Conservation (phyloP, 1,140 invertebrate genomes). For the Bactericera cockerelli region DNA sequence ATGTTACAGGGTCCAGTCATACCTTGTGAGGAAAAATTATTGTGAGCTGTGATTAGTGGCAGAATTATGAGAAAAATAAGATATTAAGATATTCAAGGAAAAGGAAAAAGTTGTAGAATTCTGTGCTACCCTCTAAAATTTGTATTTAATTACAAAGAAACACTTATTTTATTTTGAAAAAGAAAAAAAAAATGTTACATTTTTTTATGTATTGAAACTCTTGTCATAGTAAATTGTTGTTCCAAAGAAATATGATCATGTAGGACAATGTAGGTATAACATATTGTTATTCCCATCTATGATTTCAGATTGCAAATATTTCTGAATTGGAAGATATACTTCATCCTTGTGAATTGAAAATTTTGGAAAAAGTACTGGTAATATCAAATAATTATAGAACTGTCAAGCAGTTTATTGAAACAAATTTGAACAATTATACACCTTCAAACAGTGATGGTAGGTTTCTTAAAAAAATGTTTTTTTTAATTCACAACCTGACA, state of each 20-base stretch:
- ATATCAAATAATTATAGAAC: background rate
- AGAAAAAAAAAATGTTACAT: no score
- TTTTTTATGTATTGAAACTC: no score
- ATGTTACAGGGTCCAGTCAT: no score
- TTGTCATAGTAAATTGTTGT: no score
- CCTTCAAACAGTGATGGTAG: no score
- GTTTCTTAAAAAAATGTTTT: background rate
- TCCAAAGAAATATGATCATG: no score
- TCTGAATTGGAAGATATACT: conserved; percentile 5
- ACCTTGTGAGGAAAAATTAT: no score
- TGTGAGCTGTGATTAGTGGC: background rate
- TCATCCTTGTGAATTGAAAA: background rate
- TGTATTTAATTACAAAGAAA: background rate
- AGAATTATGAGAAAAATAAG: background rate
- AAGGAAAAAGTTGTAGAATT: no score
- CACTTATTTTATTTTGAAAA: no score
- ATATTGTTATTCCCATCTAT: no score
- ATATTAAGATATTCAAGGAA: no score
- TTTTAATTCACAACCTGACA: background rate
- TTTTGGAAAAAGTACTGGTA: background rate
- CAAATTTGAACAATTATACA: background rate
- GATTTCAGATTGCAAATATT: background rate
- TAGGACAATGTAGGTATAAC: no score
- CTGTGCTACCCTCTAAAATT: background rate
- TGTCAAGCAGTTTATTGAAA: conserved; percentile 5